phyloP scores from a whole-genome alignment of 2,113 vertebrate species.

The Chaetodon auriga region DNA sequence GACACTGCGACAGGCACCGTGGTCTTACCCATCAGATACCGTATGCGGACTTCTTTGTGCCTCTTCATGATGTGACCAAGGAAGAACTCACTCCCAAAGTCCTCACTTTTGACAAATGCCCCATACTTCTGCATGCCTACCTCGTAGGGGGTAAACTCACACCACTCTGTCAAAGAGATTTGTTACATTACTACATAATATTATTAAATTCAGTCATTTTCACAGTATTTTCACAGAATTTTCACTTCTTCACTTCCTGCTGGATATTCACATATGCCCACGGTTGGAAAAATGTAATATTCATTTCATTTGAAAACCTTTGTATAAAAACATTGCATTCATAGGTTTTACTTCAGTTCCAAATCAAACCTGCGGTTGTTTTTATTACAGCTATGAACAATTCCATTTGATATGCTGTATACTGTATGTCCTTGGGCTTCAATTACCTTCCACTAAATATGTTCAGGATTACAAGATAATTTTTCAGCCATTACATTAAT shows the following conservation, averaged over 20 bases:
- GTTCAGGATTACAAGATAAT: background rate
- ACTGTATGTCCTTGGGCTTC: background rate
- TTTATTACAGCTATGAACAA: background rate
- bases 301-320: too few relatives aligned
- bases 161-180: slow-evolving; percentile 85
- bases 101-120: slow-evolving; percentile 84
- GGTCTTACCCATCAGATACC: slow-evolving; percentile 87
- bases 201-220: background rate
- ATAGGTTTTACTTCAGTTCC: background rate
- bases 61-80: slow-evolving; percentile 87
- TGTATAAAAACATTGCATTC: background rate
- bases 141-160: slow-evolving; percentile 91
- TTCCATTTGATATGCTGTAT: background rate
- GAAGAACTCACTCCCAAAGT: slow-evolving; percentile 91
- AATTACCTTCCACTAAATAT: background rate
- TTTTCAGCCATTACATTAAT: background rate
- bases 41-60: slow-evolving; percentile 87
- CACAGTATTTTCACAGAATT: background rate
- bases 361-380: background rate
- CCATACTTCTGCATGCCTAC: slow-evolving; percentile 90
- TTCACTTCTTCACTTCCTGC: background rate
- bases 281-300: background rate
- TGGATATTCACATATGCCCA: background rate
- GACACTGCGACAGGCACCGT: background rate
- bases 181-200: background rate